A percentile compares a stretch with the other conserved stretches of the same genome.
phyloP scores from a whole-genome alignment of 2,113 vertebrate species.

The Microtus oregoni region DNA sequence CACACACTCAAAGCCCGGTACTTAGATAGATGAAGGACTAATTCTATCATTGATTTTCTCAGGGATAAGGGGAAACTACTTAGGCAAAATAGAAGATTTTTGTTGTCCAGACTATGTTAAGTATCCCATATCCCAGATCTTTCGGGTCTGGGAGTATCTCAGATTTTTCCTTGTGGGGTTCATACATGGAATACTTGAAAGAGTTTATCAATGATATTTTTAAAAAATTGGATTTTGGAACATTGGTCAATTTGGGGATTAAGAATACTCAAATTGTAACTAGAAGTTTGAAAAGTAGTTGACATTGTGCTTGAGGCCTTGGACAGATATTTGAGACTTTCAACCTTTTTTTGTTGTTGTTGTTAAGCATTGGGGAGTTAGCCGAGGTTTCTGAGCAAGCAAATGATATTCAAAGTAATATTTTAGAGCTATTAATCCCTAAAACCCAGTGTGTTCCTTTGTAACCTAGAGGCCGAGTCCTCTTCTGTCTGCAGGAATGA shows the following conservation, averaged over 20 bases:
- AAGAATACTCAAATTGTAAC: not conserved
- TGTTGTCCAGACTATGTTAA: not conserved
- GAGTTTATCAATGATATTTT: not conserved
- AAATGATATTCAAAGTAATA: not conserved
- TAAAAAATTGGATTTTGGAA: not conserved
- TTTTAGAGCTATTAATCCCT: not conserved
- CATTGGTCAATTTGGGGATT: not conserved
- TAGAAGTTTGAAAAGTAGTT: slow-evolving; percentile 30
- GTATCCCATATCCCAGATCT: not conserved
- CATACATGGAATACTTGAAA: not conserved
- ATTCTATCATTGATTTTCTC: not conserved
- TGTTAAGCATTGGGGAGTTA: not conserved
- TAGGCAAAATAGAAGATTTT: not conserved
- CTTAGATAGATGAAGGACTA: not conserved
- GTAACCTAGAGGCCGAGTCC: not conserved
- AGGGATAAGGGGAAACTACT: not conserved
- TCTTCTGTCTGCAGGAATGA: not conserved
- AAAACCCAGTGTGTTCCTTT: not conserved
- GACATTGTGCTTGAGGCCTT: not conserved
- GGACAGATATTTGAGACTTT: slow-evolving; percentile 34
- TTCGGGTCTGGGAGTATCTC: not conserved
- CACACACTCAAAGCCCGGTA: too few relatives aligned
- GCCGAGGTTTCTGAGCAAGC: not conserved
- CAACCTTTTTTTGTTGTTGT: not conserved
- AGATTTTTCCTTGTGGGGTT: not conserved